Conservation (phyloP, 2,888 invertebrate genomes). For the Zygogramma bicolorata region DNA sequence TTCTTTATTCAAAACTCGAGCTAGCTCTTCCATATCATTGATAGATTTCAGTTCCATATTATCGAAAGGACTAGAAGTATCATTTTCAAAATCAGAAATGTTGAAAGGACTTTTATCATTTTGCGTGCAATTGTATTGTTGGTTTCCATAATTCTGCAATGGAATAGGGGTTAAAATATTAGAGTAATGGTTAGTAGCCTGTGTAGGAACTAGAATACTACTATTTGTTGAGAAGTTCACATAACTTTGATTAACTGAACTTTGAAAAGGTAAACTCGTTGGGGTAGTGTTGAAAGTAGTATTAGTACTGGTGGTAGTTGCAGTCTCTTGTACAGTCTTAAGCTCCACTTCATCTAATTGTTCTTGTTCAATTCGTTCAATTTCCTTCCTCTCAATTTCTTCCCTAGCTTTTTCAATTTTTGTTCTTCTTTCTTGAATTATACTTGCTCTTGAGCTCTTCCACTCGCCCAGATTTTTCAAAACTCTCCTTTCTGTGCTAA, state of each 20-base stretch:
- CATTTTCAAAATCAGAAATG: conserved; percentile 89
- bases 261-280: conserved; percentile 21
- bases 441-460: conserved; percentile 74
- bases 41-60: conserved; percentile 92
- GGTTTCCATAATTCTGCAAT: conserved; percentile 49
- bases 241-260: conserved; percentile 45
- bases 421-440: conserved; percentile 71
- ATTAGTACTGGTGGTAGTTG: conserved; percentile 30
- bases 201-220: conserved; percentile 57
- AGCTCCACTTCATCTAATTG: conserved; percentile 43
- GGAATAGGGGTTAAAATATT: conserved; percentile 67
- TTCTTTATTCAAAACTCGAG: conserved; percentile 76
- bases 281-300: conserved; percentile 26
- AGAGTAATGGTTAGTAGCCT: conserved; percentile 58
- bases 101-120: conserved; percentile 64
- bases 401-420: conserved; percentile 69
- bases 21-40: conserved; percentile 91
- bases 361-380: conserved; percentile 43
- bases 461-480: conserved; percentile 80
- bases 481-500: conserved; percentile 80
- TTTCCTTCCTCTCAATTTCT: conserved; percentile 44
- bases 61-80: conserved; percentile 93
- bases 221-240: conserved; percentile 43
- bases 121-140: conserved; percentile 45
- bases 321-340: conserved; percentile 43